Evolutionary conservation across 2,797 vertebrate genomes (phyloP).

Genomic region (Sarcophilus harrisii): DNA sequence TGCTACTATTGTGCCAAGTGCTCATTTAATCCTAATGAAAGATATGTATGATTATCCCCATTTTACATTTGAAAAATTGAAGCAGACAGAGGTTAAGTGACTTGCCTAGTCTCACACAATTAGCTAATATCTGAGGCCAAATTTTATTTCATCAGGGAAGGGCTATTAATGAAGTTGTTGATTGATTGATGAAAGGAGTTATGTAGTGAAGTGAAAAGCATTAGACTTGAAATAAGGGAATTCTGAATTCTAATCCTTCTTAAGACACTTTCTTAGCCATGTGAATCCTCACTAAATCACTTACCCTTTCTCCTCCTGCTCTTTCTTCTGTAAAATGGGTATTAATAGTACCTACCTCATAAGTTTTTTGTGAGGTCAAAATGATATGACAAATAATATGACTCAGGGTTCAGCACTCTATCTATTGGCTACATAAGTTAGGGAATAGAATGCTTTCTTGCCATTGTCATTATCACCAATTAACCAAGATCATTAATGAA

Average conservation of each 20-base stretch:
- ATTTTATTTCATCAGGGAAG: background rate
- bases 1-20: background rate
- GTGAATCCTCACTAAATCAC: background rate
- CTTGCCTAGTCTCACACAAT: background rate
- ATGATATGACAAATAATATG: background rate
- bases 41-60: background rate
- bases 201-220: background rate
- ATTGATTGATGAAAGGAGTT: background rate
- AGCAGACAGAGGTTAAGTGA: too few relatives aligned
- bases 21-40: background rate
- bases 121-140: background rate
- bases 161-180: background rate
- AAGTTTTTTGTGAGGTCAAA: background rate
- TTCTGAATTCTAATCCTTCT: background rate
- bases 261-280: background rate
- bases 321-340: background rate
- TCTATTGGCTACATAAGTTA: background rate
- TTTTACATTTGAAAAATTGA: too few relatives aligned
- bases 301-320: background rate
- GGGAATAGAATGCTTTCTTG: background rate
- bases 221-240: background rate
- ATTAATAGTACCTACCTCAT: background rate
- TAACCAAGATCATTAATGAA: background rate
- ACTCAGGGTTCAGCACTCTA: background rate
- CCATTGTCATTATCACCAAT: background rate